Percentiles rank a stretch among this genome's conserved stretches.
Conservation (phyloP, 2,113 vertebrate species). For the Campylomormyrus numenius region DNA sequence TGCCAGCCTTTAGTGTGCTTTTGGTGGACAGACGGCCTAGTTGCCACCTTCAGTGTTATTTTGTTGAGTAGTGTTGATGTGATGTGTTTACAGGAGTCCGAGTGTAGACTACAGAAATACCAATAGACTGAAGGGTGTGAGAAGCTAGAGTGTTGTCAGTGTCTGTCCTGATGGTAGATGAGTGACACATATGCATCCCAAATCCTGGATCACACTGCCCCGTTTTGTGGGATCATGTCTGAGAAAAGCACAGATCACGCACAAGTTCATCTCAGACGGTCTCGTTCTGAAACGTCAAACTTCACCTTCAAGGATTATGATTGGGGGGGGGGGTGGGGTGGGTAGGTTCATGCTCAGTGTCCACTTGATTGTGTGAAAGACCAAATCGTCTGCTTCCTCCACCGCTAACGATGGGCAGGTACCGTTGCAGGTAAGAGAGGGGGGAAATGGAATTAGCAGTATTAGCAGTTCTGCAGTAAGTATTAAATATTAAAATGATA, state of each 20-base stretch:
- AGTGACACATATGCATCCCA: not conserved
- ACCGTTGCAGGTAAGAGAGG: not conserved
- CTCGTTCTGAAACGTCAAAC: not conserved
- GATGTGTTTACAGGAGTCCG: conserved; percentile 49
- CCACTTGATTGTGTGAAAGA: conserved; percentile 10
- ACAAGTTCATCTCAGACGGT: conserved; percentile 6
- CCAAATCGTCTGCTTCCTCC: not conserved
- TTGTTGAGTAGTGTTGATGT: conserved; percentile 50
- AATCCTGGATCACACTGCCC: not conserved
- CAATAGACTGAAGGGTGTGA: not conserved
- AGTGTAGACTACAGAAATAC: conserved; percentile 40
- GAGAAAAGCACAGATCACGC: conserved; percentile 14
- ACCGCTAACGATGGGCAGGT: not conserved
- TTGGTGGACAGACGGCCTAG: conserved; percentile 48
- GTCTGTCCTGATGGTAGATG: not conserved
- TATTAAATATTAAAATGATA: not conserved
- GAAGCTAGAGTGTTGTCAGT: not conserved
- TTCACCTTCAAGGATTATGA: not conserved
- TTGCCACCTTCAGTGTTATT: not conserved
- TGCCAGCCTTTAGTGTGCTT: conserved; percentile 32
- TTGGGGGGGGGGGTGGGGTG: not conserved
- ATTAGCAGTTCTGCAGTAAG: not conserved
- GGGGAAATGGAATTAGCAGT: not conserved
- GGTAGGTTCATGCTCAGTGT: conserved; percentile 18
- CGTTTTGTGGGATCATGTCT: not conserved